Evolutionary conservation across 2,113 vertebrate genomes (phyloP).

Genomic region (Scolopax mira): DNA sequence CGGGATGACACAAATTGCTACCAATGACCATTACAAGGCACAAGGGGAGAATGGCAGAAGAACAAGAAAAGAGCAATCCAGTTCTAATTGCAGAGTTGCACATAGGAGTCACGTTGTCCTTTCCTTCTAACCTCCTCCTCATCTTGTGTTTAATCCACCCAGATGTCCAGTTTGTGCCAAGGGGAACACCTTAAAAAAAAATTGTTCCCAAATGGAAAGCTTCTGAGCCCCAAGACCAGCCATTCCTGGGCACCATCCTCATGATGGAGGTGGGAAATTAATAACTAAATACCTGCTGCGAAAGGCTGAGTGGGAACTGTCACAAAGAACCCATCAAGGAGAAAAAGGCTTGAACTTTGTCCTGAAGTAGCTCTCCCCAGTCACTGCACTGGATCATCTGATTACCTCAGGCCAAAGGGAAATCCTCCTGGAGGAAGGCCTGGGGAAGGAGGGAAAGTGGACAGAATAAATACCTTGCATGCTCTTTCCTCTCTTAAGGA

Average conservation of each 20-base stretch:
- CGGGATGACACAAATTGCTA: neutral
- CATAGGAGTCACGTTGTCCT: neutral
- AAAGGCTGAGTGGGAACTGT: neutral
- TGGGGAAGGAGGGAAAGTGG: neutral
- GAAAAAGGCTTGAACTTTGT: slow-evolving; percentile 22
- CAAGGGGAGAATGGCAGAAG: neutral
- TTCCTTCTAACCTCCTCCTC: neutral
- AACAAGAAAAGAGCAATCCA: neutral
- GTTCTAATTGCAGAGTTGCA: neutral
- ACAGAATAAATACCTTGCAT: neutral
- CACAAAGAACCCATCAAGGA: neutral
- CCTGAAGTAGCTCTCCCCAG: neutral
- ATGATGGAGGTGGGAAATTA: neutral
- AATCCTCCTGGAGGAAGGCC: neutral
- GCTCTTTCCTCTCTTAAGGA: neutral
- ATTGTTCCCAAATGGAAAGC: neutral
- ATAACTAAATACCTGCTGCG: neutral
- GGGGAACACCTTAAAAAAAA: neutral
- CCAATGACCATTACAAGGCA: neutral
- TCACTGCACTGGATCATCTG: neutral
- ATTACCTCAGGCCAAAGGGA: neutral
- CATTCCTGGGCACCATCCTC: neutral
- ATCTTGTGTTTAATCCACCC: neutral
- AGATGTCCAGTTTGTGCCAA: neutral
- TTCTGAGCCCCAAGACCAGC: neutral